These are phyloP conservation scores for Cyprichromis sp. DNA, from an alignment of 2,113 vertebrate species.

Conservation along the genomic window DNA sequence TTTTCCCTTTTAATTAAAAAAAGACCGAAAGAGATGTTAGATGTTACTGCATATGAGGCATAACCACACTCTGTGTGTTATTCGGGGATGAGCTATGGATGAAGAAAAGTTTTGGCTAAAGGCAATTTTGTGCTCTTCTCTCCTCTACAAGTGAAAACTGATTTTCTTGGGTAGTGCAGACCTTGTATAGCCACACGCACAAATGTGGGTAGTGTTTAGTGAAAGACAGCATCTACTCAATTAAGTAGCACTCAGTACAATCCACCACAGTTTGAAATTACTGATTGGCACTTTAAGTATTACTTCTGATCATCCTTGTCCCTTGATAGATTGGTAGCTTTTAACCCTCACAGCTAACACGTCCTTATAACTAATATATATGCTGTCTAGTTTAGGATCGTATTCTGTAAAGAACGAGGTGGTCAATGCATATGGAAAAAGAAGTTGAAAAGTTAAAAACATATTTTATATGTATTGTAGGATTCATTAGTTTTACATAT, in stretches of 20 bases:
- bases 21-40: neutral
- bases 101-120: neutral
- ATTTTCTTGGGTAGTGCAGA: neutral
- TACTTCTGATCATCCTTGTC: conserved; percentile 32
- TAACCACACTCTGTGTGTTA: neutral
- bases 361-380: neutral
- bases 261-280: conserved; percentile 20
- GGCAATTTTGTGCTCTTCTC: neutral
- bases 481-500: neutral
- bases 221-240: conserved; percentile 31
- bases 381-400: neutral
- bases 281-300: conserved; percentile 18
- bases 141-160: neutral
- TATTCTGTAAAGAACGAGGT: neutral
- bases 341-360: neutral
- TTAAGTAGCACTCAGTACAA: conserved; percentile 40
- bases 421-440: neutral
- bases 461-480: neutral
- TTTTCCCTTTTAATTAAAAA: conserved; percentile 28
- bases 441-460: neutral
- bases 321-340: neutral
- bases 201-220: neutral
- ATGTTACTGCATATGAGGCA: neutral
- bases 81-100: neutral
- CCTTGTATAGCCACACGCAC: neutral